Percentiles rank a stretch among this genome's conserved stretches.
Conservation (phyloP, 2,888 invertebrate genomes). For the Chymomyza procnemis region DNA sequence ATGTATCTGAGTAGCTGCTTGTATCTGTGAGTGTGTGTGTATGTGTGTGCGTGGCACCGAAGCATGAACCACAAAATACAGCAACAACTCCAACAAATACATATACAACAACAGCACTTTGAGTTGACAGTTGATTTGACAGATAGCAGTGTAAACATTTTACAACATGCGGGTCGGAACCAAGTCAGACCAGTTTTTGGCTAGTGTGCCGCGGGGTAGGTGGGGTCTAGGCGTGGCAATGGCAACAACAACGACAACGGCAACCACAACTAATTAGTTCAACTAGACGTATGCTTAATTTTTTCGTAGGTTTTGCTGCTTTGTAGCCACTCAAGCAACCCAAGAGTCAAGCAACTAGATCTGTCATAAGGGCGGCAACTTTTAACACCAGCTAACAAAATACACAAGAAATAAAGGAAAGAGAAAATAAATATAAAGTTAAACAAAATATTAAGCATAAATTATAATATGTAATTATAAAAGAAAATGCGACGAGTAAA, state of each 20-base stretch:
- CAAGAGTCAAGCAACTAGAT: neutral
- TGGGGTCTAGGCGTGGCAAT: constrained; percentile 6
- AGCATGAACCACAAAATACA: constrained; percentile 66
- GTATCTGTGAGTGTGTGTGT: neutral
- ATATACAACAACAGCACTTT: constrained; percentile 38
- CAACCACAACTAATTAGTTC: constrained; percentile 73
- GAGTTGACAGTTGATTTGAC: constrained; percentile 75
- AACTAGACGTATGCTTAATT: constrained; percentile 73
- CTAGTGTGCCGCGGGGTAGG: neutral
- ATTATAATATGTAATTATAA: constrained; percentile 19
- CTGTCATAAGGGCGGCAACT: neutral
- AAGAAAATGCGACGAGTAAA: constrained; percentile 25
- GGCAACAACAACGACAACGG: constrained; percentile 31
- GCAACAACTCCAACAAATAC: constrained; percentile 21
- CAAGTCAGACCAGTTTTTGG: constrained; percentile 14
- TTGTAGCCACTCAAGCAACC: neutral
- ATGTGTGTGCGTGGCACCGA: constrained; percentile 32
- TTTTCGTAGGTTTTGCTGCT: neutral
- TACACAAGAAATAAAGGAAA: constrained; percentile 40
- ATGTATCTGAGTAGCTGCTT: neutral
- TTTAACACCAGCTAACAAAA: neutral
- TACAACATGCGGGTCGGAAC: constrained; percentile 54
- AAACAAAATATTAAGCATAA: constrained; percentile 29
- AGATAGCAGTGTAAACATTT: constrained; percentile 72
- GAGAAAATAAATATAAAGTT: constrained; percentile 29